Evolutionary conservation across 2,113 vertebrate species (phyloP).

Genomic region (Rhea pennata): DNA sequence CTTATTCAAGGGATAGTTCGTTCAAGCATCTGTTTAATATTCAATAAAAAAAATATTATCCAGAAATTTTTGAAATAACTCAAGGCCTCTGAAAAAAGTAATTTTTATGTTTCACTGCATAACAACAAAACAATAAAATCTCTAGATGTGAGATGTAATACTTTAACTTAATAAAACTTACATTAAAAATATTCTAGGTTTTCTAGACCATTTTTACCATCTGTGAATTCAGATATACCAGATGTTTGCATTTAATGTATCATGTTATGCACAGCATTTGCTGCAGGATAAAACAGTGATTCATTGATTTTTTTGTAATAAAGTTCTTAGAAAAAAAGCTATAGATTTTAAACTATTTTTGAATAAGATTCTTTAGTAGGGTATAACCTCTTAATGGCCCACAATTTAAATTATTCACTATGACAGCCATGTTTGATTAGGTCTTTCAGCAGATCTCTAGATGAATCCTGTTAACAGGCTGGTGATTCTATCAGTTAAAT

Average conservation of each 20-base stretch:
- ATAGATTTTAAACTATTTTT: conserved; percentile 27
- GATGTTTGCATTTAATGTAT: conserved; percentile 32
- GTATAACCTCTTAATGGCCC: conserved; percentile 16
- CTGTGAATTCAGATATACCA: conserved; percentile 43
- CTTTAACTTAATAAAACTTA: conserved; percentile 42
- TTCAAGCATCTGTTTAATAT: not conserved
- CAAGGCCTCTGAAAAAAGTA: conserved; percentile 16
- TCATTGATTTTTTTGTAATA: conserved; percentile 41
- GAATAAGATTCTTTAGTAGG: conserved; percentile 6
- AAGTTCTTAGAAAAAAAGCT: conserved; percentile 21
- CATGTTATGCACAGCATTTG: conserved; percentile 11
- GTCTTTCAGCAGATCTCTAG: not conserved
- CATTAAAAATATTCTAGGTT: conserved; percentile 24
- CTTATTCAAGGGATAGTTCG: not conserved
- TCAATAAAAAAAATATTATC: conserved; percentile 23
- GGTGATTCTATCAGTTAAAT: not conserved
- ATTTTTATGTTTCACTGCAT: conserved; percentile 5
- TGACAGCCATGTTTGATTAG: not conserved
- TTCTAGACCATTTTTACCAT: conserved; percentile 23
- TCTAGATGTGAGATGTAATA: not conserved
- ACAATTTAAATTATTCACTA: conserved; percentile 5
- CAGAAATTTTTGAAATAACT: conserved; percentile 15
- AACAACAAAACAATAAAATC: not conserved
- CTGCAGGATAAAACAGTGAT: conserved; percentile 28
- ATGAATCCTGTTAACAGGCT: not conserved